Evolutionary conservation across 2,797 vertebrate genomes (phyloP).

Genomic region (Sciurus vulgaris): DNA sequence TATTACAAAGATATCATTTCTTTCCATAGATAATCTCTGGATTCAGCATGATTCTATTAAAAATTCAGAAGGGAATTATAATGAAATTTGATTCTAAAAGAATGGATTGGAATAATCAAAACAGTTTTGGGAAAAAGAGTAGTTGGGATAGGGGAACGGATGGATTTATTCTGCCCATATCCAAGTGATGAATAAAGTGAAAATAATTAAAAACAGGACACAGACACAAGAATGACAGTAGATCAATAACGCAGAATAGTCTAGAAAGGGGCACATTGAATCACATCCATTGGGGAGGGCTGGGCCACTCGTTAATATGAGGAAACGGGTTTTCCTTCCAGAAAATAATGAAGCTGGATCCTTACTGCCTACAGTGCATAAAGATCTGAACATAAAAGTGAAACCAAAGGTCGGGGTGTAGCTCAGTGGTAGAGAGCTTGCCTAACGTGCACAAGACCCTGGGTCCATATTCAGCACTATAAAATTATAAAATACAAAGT

Average conservation of each 20-base stretch:
- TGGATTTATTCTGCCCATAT: background rate
- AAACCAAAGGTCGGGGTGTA: background rate
- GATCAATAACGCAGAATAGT: background rate
- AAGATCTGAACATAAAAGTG: background rate
- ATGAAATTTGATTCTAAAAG: conserved; percentile 1
- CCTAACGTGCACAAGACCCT: background rate
- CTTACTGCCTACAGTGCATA: background rate
- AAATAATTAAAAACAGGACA: background rate
- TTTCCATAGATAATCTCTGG: background rate
- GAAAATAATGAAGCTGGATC: background rate
- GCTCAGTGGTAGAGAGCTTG: no score
- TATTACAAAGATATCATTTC: background rate
- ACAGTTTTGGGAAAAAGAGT: conserved; percentile 2
- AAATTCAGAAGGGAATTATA: background rate
- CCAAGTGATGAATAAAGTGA: background rate
- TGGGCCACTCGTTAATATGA: background rate
- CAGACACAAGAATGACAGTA: background rate
- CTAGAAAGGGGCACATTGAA: background rate
- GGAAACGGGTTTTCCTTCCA: background rate
- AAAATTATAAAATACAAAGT: background rate
- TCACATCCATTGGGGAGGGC: background rate
- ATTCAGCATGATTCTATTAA: background rate
- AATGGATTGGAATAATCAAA: background rate
- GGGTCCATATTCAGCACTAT: background rate
- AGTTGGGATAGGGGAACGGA: background rate